phyloP scores from a whole-genome alignment of 2,797 vertebrate species.

The Karalla daura region DNA sequence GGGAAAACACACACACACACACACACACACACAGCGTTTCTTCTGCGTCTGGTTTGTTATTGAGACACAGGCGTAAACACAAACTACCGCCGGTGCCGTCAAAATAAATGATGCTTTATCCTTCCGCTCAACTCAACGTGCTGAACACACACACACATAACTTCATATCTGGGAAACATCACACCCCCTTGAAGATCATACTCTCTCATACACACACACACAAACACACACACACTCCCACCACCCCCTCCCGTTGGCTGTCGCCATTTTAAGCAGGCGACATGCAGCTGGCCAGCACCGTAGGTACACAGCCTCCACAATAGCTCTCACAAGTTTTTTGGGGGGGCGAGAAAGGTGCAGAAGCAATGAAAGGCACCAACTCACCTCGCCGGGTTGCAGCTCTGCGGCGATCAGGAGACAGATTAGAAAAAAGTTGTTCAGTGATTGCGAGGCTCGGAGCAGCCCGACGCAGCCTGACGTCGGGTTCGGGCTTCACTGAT shows the following conservation, averaged over 20 bases:
- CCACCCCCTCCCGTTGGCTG: constrained; percentile 73
- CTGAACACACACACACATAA: too few relatives aligned
- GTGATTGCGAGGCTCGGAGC: constrained; percentile 56
- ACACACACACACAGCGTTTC: too few relatives aligned
- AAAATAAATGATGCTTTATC: constrained; percentile 70
- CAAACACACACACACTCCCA: constrained; percentile 47
- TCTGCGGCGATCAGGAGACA: constrained; percentile 58
- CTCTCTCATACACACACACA: not conserved
- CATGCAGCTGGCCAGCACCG: constrained; percentile 79
- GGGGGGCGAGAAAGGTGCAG: constrained; percentile 53
- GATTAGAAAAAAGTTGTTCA: constrained; percentile 74
- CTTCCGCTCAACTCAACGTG: constrained; percentile 76
- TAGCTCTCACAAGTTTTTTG: constrained; percentile 73
- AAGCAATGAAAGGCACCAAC: constrained; percentile 58
- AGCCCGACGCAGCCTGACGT: constrained; percentile 65
- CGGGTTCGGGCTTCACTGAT: constrained; percentile 74
- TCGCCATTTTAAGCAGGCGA: constrained; percentile 88
- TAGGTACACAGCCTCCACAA: constrained; percentile 61
- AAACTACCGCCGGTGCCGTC: constrained; percentile 38
- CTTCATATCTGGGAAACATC: too few relatives aligned
- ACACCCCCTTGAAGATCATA: too few relatives aligned
- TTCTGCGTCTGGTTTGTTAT: too few relatives aligned
- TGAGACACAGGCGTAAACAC: too few relatives aligned
- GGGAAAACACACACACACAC: too few relatives aligned
- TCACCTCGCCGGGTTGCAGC: constrained; percentile 70